Conservation (phyloP, 2,797 vertebrate species). For the Tapirus indicus region DNA sequence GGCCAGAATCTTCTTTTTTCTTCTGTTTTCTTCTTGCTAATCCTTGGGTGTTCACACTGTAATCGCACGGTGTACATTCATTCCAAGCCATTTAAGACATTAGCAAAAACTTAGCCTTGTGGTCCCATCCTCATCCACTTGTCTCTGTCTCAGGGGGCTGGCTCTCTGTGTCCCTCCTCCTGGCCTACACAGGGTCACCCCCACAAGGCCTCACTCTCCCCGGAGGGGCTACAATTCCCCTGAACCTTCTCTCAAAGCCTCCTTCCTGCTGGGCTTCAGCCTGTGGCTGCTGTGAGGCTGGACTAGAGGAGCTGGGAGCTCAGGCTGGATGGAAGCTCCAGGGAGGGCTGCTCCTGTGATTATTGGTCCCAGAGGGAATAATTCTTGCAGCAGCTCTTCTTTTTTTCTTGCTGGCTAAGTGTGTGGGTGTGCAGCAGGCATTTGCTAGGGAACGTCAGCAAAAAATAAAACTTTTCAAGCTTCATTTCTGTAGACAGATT, state of each 20-base stretch:
- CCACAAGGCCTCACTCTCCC: not conserved
- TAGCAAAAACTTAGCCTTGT: not conserved
- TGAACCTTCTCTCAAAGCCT: not conserved
- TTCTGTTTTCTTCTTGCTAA: not conserved
- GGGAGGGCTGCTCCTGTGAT: not conserved
- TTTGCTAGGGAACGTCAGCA: slow-evolving; percentile 78
- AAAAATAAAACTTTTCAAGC: slow-evolving; percentile 77
- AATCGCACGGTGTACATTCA: not conserved
- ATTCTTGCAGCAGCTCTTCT: slow-evolving; percentile 57
- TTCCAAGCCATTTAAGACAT: not conserved
- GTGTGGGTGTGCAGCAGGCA: slow-evolving; percentile 81
- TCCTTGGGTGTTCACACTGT: not conserved
- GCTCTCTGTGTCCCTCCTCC: not conserved
- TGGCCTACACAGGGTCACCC: not conserved
- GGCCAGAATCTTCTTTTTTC: not conserved
- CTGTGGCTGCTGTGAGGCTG: not conserved
- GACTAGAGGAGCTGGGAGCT: not conserved
- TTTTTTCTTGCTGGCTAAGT: slow-evolving; percentile 63
- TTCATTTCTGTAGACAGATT: slow-evolving; percentile 73
- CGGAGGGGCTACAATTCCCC: not conserved
- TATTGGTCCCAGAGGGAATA: slow-evolving; percentile 52
- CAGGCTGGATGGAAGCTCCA: not conserved
- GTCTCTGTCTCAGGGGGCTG: not conserved
- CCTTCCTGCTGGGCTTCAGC: not conserved
- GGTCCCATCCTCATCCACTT: not conserved